Evolutionary conservation across 2,888 invertebrate genomes (phyloP).

Genomic region (Hyles lineata): DNA sequence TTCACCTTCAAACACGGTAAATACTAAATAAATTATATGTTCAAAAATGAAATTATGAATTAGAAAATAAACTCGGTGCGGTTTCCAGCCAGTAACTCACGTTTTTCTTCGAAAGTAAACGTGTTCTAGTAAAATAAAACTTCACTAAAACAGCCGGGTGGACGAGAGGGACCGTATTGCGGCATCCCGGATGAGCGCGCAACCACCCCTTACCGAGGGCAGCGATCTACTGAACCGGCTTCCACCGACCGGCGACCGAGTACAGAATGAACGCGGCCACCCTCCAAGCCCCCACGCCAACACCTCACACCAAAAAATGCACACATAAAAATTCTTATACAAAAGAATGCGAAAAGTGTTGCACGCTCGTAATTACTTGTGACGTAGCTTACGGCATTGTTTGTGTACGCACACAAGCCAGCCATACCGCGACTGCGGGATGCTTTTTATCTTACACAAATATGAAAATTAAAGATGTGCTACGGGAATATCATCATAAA

Average conservation of each 20-base stretch:
- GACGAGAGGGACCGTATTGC: conserved; percentile 53
- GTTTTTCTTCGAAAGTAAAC: conserved; percentile 50
- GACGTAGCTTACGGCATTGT: conserved; percentile 54
- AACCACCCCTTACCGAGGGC: conserved; percentile 69
- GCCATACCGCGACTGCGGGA: background rate
- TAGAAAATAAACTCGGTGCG: conserved; percentile 29
- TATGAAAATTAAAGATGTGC: background rate
- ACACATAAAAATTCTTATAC: conserved; percentile 64
- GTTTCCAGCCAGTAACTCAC: conserved; percentile 61
- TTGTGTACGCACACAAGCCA: conserved; percentile 43
- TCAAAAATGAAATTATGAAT: background rate
- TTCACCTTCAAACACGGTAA: conserved; percentile 14
- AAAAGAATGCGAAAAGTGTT: conserved; percentile 67
- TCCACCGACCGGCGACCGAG: conserved; percentile 48
- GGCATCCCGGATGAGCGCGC: conserved; percentile 60
- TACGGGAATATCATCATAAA: no score
- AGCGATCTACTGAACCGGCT: conserved; percentile 66
- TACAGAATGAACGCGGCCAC: conserved; percentile 69
- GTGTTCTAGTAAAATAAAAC: conserved; percentile 54
- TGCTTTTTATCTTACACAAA: no score
- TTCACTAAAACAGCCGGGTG: conserved; percentile 62
- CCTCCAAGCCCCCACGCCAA: conserved; percentile 58
- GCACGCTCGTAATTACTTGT: conserved; percentile 60
- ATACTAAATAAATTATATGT: conserved; percentile 6
- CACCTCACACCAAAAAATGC: conserved; percentile 71